These are phyloP conservation scores for Poecilobothrus nobilitatus DNA, from an alignment of 2,888 invertebrate species.

Conservation along the genomic window DNA sequence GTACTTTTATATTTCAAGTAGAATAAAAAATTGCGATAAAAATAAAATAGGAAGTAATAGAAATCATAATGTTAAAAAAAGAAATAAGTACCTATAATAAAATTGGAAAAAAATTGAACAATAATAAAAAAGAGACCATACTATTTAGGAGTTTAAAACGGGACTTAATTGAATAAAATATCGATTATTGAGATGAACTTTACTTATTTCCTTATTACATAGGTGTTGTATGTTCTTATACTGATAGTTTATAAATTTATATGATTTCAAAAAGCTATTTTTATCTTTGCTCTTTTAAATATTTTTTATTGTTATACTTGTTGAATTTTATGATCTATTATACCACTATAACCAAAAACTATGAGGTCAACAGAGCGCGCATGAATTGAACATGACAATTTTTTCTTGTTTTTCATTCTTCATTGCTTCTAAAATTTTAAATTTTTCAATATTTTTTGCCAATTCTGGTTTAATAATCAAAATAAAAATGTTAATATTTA, in stretches of 20 bases:
- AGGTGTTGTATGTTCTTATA: background rate
- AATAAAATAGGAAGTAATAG: background rate
- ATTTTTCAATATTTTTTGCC: background rate
- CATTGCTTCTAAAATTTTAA: background rate
- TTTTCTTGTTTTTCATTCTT: background rate
- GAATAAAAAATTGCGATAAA: background rate
- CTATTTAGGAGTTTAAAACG: background rate
- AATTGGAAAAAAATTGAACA: background rate
- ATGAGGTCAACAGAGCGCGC: slow-evolving; percentile 6
- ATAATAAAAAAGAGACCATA: background rate
- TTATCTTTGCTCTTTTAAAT: too few species aligned
- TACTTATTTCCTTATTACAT: background rate
- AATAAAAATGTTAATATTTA: background rate
- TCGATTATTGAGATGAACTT: background rate
- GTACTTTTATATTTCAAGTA: too few species aligned
- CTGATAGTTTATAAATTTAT: too few species aligned
- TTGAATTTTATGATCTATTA: slow-evolving; percentile 6
- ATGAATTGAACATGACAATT: slow-evolving; percentile 3
- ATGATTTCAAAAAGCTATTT: too few species aligned
- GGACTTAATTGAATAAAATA: background rate
- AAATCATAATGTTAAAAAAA: background rate
- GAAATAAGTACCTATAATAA: background rate
- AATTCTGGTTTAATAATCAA: background rate
- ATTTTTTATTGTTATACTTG: background rate
- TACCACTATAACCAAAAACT: background rate